phyloP scores from a whole-genome alignment of 2,888 invertebrate species.

The Hirtodrosophila cameraria region DNA sequence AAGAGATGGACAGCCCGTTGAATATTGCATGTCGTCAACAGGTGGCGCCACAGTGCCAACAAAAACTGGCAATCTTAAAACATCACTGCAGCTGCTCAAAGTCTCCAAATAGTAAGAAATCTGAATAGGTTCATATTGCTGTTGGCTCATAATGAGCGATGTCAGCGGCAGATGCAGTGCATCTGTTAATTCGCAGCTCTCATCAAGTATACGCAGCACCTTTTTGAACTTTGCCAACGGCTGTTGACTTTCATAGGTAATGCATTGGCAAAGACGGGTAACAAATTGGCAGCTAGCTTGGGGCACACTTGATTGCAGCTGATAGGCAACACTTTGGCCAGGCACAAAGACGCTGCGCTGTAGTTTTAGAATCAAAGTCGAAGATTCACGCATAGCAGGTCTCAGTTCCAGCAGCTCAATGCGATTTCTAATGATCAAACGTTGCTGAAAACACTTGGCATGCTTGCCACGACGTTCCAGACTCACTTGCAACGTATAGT shows the following conservation, averaged over 20 bases:
- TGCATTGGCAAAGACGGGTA: constrained; percentile 58
- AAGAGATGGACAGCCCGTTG: constrained; percentile 3
- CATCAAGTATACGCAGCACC: constrained; percentile 39
- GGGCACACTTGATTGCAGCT: constrained; percentile 15
- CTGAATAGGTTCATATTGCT: constrained; percentile 26
- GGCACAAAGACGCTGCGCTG: constrained; percentile 65
- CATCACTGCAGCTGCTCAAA: background rate
- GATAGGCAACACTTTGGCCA: constrained; percentile 60
- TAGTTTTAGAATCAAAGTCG: constrained; percentile 28
- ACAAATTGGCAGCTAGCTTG: background rate
- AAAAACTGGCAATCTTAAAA: constrained; percentile 39
- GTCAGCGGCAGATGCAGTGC: constrained; percentile 60
- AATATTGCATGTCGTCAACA: background rate
- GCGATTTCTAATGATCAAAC: constrained; percentile 51
- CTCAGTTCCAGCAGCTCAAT: constrained; percentile 50
- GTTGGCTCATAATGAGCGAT: constrained; percentile 50
- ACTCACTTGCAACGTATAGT: constrained; percentile 46
- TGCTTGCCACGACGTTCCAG: constrained; percentile 56
- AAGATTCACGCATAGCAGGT: constrained; percentile 16
- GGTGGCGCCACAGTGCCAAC: constrained; percentile 66
- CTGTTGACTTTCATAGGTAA: constrained; percentile 37
- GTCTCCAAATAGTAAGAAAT: constrained; percentile 57
- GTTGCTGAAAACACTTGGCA: constrained; percentile 55
- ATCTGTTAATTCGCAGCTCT: constrained; percentile 17
- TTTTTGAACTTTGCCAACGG: constrained; percentile 49